Evolutionary conservation across 1,140 invertebrate genomes (phyloP).

Genomic region (Bombus picipes): DNA sequence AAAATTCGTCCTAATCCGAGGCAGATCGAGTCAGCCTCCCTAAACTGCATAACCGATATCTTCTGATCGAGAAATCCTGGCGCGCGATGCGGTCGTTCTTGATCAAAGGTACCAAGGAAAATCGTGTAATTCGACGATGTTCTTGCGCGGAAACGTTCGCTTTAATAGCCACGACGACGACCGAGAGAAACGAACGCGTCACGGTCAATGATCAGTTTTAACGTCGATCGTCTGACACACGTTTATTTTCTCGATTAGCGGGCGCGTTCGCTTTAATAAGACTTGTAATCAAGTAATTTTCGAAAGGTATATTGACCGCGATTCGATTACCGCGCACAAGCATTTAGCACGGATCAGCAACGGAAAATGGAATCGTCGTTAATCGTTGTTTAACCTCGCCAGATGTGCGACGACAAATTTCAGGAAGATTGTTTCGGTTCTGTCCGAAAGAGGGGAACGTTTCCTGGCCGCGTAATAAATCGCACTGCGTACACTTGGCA

Average conservation of each 20-base stretch:
- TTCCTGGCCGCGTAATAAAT: conserved; percentile 15
- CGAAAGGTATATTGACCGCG: conserved; percentile 29
- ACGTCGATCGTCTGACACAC: neutral
- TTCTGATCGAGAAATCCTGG: neutral
- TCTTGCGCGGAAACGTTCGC: too few species aligned
- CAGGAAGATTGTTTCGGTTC: conserved; percentile 9
- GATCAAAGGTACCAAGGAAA: neutral
- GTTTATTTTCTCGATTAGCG: neutral
- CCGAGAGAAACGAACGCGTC: neutral
- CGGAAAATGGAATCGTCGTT: neutral
- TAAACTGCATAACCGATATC: neutral
- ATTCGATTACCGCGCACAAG: conserved; percentile 31
- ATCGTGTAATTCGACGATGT: neutral
- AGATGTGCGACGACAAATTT: neutral
- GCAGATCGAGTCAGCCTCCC: neutral
- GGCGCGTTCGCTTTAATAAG: neutral
- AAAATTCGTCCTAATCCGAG: conserved; percentile 2
- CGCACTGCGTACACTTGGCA: neutral
- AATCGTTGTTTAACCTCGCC: neutral
- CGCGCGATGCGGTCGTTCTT: neutral
- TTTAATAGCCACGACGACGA: neutral
- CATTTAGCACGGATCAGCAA: conserved; percentile 6
- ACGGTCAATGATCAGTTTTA: neutral
- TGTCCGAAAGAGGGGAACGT: too few species aligned
- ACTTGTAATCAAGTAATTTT: conserved; percentile 47